These are phyloP conservation scores for Deroptyus accipitrinus DNA, from an alignment of 2,113 vertebrate species.

Conservation along the genomic window DNA sequence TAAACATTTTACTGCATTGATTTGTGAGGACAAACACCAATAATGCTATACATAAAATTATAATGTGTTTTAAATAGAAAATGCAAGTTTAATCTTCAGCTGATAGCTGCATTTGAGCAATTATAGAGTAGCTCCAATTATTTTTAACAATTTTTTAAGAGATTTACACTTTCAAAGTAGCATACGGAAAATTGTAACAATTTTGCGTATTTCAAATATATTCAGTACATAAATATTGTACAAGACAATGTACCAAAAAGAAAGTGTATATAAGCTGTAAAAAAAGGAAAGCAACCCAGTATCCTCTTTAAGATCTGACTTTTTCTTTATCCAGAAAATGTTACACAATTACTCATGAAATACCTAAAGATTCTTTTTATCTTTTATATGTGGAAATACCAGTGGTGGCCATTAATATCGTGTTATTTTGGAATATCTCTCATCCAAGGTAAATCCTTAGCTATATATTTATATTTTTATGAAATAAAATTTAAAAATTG, in stretches of 20 bases:
- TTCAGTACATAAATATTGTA: background rate
- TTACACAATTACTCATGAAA: background rate
- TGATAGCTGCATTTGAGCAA: background rate
- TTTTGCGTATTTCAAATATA: background rate
- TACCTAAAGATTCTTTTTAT: background rate
- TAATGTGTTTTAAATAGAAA: background rate
- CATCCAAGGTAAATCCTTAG: background rate
- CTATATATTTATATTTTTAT: background rate
- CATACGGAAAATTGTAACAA: background rate
- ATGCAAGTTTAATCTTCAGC: background rate
- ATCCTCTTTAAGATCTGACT: background rate
- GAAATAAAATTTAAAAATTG: background rate
- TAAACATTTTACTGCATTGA: background rate
- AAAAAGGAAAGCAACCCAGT: background rate
- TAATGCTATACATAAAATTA: background rate
- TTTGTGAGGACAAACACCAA: background rate
- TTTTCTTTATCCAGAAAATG: background rate
- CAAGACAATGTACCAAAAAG: background rate
- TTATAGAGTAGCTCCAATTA: background rate
- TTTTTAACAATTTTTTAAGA: background rate
- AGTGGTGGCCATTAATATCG: background rate
- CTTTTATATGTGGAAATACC: background rate
- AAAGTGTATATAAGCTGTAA: background rate
- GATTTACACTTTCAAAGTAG: background rate
- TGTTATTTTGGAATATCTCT: background rate